Percentiles rank a stretch among this genome's conserved stretches.
phyloP scores from a whole-genome alignment of 2,888 invertebrate genomes.

The Drosophila niveifrons region DNA sequence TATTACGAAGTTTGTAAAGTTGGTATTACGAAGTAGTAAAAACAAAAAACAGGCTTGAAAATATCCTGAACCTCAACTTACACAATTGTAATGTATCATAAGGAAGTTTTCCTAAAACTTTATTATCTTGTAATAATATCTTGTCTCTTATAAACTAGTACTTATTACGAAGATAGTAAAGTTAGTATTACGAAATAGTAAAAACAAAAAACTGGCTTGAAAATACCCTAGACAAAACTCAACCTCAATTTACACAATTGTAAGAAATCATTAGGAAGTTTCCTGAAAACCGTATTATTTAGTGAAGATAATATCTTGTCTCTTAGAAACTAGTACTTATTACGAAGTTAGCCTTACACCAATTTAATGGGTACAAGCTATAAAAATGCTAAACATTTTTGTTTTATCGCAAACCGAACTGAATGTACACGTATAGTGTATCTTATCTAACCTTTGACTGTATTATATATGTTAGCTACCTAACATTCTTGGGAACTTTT shows the following conservation, averaged over 20 bases:
- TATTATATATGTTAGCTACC: constrained; percentile 23
- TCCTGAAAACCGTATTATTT: not conserved
- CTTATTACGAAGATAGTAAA: constrained; percentile 1
- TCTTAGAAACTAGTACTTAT: not conserved
- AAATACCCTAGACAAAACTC: constrained; percentile 11
- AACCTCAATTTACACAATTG: not conserved
- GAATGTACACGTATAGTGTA: constrained; percentile 20
- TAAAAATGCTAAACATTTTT: constrained; percentile 33
- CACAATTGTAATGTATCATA: not conserved
- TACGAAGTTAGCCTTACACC: not conserved
- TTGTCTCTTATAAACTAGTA: not conserved
- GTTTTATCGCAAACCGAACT: constrained; percentile 35
- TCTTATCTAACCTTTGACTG: constrained; percentile 50
- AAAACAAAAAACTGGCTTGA: not conserved
- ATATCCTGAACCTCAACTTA: constrained; percentile 10
- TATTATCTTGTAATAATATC: not conserved
- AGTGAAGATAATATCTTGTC: not conserved
- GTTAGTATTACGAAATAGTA: too few relatives aligned
- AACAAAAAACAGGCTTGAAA: not conserved
- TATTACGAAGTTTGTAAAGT: too few relatives aligned
- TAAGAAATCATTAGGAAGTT: not conserved
- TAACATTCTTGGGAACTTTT: constrained; percentile 37
- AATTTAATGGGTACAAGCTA: constrained; percentile 14
- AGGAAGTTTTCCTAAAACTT: not conserved
- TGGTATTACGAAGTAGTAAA: too few relatives aligned